Evolutionary conservation across 2,888 invertebrate genomes (phyloP).

Genomic region (Didymodactylos carnosus): DNA sequence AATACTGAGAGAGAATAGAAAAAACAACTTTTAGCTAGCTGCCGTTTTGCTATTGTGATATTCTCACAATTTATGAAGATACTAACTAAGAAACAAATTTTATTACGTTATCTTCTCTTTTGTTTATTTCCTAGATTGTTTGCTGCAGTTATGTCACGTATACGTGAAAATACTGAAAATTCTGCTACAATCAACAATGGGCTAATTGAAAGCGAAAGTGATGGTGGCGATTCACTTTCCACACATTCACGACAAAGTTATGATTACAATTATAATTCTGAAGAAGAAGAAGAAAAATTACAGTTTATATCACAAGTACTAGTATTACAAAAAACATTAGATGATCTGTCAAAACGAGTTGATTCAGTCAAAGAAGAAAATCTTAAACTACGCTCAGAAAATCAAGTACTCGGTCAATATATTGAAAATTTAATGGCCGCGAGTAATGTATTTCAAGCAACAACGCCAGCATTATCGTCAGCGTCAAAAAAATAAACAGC

Average conservation of each 20-base stretch:
- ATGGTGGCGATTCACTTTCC: neutral
- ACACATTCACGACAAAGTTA: neutral
- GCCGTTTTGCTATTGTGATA: too few species aligned
- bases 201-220: neutral
- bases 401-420: slow-evolving; percentile 92
- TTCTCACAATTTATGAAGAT: too few species aligned
- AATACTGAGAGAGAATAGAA: too few species aligned
- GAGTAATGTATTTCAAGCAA: slow-evolving; percentile 66
- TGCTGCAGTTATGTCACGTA: too few species aligned
- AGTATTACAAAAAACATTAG: slow-evolving; percentile 88
- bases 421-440: slow-evolving; percentile 98
- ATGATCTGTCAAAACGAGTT: slow-evolving; percentile 44
- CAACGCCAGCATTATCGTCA: too few species aligned
- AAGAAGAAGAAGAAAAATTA: slow-evolving; percentile 92
- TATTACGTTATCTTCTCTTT: too few species aligned
- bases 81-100: too few species aligned
- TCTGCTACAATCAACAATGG: too few species aligned
- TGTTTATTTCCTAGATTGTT: too few species aligned
- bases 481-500: too few species aligned
- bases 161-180: too few species aligned
- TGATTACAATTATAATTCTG: slow-evolving; percentile 51
- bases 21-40: too few species aligned
- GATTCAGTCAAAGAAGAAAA: slow-evolving; percentile 78
- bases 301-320: slow-evolving; percentile 84
- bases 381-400: slow-evolving; percentile 82